Evolutionary conservation across 2,113 vertebrate species (phyloP), one percentile per base, ranked within the genome.

Genomic region (Myrmecophaga tridactyla): DNA sequence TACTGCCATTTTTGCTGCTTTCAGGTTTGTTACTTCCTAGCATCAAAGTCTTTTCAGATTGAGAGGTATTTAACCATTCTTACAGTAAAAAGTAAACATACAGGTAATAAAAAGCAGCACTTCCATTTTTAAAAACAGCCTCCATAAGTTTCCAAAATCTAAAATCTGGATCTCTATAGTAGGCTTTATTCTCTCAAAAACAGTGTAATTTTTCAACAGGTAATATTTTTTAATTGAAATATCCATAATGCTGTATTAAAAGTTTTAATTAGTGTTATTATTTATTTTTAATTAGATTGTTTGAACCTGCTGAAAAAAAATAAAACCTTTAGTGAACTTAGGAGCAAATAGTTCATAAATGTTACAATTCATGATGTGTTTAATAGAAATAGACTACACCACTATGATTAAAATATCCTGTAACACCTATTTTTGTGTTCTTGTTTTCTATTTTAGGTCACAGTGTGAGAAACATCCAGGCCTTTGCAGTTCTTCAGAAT

Each of bases 401-500:
- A 39, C 78, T 39, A n/a, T 70, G 20, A 76, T 63, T 72, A 67
- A 96, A 92, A 67, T 95, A 48, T 80, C 86, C 75, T 13, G 12
- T 81, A 53, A 3, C 81, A 92, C 89, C 86, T 93, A 95, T 75
- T 90, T 83, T 69, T 77, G 20, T 93, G 41, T 92, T 93, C 78
- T 96, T 96, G 36, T 96, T 97, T 95, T 92, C 89, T 96, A 3
- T 96, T 95, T 89, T 51, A 97, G 99, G 99, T 97, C 99, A 99
- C 85, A 99, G 99, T 2, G 99, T 99, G 95, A 99, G 99, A 87
- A 99, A 99, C 93, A 98, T 99, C 96, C 99, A 99, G 97, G 99
- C 99, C 13, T 99, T 99, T 93, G 98, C 99, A 0, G 99, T 99
- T 69, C 99, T 99, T 17, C 99, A 99, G 98, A 99, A 99, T 60